Evolutionary conservation across 2,888 invertebrate genomes (phyloP), one percentile per base, ranked within the genome.

Genomic region (Proisotoma minuta): DNA sequence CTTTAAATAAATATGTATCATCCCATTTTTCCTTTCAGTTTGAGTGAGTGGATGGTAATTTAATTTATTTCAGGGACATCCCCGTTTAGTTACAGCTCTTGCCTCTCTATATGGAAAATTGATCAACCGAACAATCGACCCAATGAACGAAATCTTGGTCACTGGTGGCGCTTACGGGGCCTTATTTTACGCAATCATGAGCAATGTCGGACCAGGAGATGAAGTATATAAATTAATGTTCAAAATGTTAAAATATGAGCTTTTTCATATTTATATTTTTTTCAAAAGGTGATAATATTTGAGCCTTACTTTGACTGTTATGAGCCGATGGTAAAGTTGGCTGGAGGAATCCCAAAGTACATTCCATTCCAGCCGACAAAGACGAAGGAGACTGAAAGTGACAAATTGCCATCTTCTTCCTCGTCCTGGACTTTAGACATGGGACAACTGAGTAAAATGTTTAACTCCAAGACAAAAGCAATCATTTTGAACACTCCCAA

Each of bases 401-500:
- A 47, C 15, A 23, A 27, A 22, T 84, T 83, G 1, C 15, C 34
- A 15, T 76, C 77, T 0, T 82, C 83, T 8, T 93, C 95, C 53
- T 86, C 85, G 0, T 94, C 97, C 78, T 98, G 95, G 92, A 84
- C 86, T 1, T 80, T 98, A 15, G 93, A 99, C 77, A 84, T 85
- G 60, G 79, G 83, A 4, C 93, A 96, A 76, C 78, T 99, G 28
- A 84, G 84, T 60, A 81, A 83, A 0, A 80, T 92, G 8, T 97
- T 99, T 78, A 94, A 84, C 73, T 76, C 80, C 1, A 91, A 89
- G 77, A 99, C 99, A 0, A 99, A 99, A 82, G 86, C 90, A 78
- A 86, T 99, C 1, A 88, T 99, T 59, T 74, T 98, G n/a, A 99
- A 98, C 79, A 97, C 96, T 0, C 99, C 99, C 0, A 91, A 99